Evolutionary conservation across 2,888 invertebrate species (phyloP), one percentile per base, ranked within the genome.

Genomic region (Periphyllus acericola): DNA sequence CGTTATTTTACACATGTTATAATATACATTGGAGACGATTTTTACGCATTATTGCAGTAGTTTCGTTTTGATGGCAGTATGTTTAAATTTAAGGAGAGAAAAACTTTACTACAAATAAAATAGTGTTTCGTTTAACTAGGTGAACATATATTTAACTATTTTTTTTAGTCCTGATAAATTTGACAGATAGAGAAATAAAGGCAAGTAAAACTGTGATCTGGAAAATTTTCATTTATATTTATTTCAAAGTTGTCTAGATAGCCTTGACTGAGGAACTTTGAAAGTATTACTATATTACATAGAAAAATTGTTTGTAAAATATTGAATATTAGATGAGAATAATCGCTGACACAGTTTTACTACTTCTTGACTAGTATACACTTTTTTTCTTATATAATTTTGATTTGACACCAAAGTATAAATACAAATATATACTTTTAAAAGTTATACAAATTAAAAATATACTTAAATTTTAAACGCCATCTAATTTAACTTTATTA

Each of bases 341-440:
- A 34, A 55, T 75, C 4, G 29, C 8, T 2, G 3, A 75, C 25
- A 82, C 52, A 83, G 21, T 75, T 36, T 36, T 1, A 74, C 72
- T 19, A 71, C 66, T 60, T 55, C 4, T 74, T 81, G 86, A 87
- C 86, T 87, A 87, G 86, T 72, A 36, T 71, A 72, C 32, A 86
- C 9, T 68, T 76, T 84, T 66, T 66, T 32, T 34, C 40, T 40
- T 52, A 40, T 76, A 66, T 29, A 8, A 75, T 66, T 84, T 83
- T 83, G 55, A 83, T 55, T 46, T 72, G 11, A 60, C 25, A 25
- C 4, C 21, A 60, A 74, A 55, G 6, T 60, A 83, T 4, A 83
- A 72, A 52, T 19, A 72, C 52, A 72, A n/a, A 25, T 71, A 60
- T 68, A n/a, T 68, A 68, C 68, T 68, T 68, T 17, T 1, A 25